phyloP scores from a whole-genome alignment of 1,140 invertebrate species.

The Hypsibius dujardini region DNA sequence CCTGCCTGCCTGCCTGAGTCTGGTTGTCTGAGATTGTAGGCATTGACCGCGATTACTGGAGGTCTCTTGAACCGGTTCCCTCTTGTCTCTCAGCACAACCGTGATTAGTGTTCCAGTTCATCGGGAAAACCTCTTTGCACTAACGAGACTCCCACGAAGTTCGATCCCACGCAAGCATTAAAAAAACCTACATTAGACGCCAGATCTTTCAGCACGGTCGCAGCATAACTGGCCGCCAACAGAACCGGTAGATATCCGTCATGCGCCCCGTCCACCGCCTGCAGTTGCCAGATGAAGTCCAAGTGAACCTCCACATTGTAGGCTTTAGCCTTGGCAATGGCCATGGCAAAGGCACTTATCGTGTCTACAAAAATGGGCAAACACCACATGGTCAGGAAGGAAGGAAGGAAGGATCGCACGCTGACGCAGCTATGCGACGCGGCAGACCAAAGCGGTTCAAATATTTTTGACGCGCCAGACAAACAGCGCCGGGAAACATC shows the following conservation, averaged over 20 bases:
- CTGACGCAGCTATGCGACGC: too few species aligned
- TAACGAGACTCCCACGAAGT: neutral
- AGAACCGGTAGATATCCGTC: conserved; percentile 3
- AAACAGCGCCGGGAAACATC: too few species aligned
- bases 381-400: too few species aligned
- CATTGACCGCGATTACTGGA: neutral
- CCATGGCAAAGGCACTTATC: neutral
- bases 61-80: neutral
- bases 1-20: too few species aligned
- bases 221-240: conserved; percentile 2
- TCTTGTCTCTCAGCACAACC: neutral
- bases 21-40: too few species aligned
- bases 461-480: too few species aligned
- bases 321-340: conserved; percentile 5
- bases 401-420: too few species aligned
- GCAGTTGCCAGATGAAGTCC: conserved; percentile 14
- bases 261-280: neutral
- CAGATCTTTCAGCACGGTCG: neutral
- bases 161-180: too few species aligned
- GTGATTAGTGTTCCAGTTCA: neutral
- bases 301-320: conserved; percentile 11
- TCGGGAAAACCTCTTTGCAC: neutral
- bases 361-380: neutral
- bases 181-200: neutral
- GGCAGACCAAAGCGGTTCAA: too few species aligned